Base-by-base conservation (phyloP, 2,113 vertebrate species). In the Apaloderma vittatum region DNA sequence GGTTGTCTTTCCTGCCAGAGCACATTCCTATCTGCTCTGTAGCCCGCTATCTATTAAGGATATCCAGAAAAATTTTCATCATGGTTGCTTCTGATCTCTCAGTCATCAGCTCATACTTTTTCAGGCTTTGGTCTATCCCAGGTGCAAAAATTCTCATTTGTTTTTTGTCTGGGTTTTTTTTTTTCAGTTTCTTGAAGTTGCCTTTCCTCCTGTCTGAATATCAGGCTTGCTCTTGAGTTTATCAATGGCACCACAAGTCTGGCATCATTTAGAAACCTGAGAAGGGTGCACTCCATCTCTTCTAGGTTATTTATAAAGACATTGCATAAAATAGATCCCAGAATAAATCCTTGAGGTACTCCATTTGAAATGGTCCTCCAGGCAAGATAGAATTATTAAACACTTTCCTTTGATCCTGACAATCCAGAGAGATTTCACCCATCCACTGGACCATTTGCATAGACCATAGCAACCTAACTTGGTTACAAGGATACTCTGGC, bases 401-500 rank as follows among this genome's bases (percentile, higher is more conserved):
- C 1, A 19, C 18, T 62, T 79, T 14, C 36, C 16, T 43, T 43
- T 57, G 27, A n/a, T 51, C 16, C 40, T 70, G 16, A 48, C 14
- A 21, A 26, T 75, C 9, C 30, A 74, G 9, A 1, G 6, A 13
- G 17, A 36, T 90, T 90, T 65, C 6, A 27, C 12, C 8, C 6
- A 37, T 43, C 19, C 1, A 0, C 8, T 54, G 10, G 4, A 30
- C 22, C n/a, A 20, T 8, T 74, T 14, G 36, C 5, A 2, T 11
- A 62, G n/a, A 48, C 3, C 8, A 43, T 7, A 52, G 3, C 11
- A 59, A 14, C 6, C 37, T 26, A 83, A 17, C 17, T 18, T 68
- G 4, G 3, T 48, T 86, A 17, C 11, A 72, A 57, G 8, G 15
- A 30, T 68, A 52, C 6, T 62, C 8, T 57, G 32, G 1, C 9